Evolutionary conservation across 2,797 vertebrate species (phyloP).

Genomic region (Melanotaenia boesemani): DNA sequence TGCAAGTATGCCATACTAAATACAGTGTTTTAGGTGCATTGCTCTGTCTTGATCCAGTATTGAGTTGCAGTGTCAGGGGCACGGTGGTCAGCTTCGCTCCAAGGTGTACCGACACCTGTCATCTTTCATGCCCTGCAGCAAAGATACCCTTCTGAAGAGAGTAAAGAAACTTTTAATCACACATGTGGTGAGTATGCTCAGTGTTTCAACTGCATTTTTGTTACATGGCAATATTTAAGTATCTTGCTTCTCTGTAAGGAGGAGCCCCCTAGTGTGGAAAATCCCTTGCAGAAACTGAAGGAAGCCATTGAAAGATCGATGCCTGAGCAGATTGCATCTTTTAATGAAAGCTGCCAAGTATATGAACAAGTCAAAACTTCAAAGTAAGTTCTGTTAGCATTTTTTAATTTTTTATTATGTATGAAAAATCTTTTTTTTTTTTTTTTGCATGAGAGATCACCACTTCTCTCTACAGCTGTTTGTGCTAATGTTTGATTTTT

Average conservation of each 20-base stretch:
- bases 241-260: slow-evolving; percentile 19
- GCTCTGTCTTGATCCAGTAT: slow-evolving; percentile 78
- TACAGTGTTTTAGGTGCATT: not conserved
- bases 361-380: slow-evolving; percentile 88
- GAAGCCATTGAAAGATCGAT: slow-evolving; percentile 89
- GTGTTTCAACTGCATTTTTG: not conserved
- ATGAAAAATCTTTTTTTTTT: too few species aligned
- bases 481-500: too few species aligned
- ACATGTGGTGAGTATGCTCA: slow-evolving; percentile 73
- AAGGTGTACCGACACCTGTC: slow-evolving; percentile 91
- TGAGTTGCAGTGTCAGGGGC: slow-evolving; percentile 89
- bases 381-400: slow-evolving; percentile 82
- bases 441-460: too few species aligned
- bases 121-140: slow-evolving; percentile 92
- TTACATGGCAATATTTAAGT: not conserved
- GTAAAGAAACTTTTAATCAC: slow-evolving; percentile 87
- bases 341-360: slow-evolving; percentile 87
- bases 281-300: slow-evolving; percentile 86
- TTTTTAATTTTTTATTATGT: not conserved
- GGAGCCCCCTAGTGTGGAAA: slow-evolving; percentile 53
- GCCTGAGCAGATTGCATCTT: slow-evolving; percentile 91
- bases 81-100: slow-evolving; percentile 86
- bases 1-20: not conserved
- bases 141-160: slow-evolving; percentile 90
- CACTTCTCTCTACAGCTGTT: too few species aligned